Conservation (phyloP, 2,113 vertebrate species). For the Elachura formosa region DNA sequence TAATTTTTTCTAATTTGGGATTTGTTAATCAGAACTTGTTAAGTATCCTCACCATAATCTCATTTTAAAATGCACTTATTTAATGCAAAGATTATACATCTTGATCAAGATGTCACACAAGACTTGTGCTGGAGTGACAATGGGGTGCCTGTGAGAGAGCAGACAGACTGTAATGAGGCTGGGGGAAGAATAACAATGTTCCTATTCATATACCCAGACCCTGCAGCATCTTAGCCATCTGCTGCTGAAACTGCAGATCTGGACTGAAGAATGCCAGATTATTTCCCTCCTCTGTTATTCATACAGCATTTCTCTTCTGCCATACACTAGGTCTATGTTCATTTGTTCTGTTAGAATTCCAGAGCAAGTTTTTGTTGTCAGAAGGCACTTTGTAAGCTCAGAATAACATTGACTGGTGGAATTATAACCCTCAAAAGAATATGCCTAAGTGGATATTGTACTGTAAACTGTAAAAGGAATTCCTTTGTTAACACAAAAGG, state of each 20-base stretch:
- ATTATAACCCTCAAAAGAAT: not conserved
- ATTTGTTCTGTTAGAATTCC: not conserved
- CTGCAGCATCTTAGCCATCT: conserved; percentile 29
- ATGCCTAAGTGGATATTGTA: not conserved
- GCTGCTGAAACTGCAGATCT: conserved; percentile 8
- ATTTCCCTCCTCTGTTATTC: not conserved
- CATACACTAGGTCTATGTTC: not conserved
- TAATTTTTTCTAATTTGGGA: not conserved
- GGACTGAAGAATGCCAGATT: not conserved
- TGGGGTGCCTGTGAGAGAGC: not conserved
- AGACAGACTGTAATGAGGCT: conserved; percentile 4
- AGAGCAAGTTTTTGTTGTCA: not conserved
- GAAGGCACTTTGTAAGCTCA: not conserved
- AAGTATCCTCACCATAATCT: not conserved
- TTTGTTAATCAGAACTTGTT: not conserved
- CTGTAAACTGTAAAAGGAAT: not conserved
- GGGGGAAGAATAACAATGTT: conserved; percentile 18
- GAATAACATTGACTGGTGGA: not conserved
- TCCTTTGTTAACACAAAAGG: not conserved
- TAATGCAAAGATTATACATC: not conserved
- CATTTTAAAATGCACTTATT: not conserved
- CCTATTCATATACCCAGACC: not conserved
- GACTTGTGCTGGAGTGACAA: not conserved
- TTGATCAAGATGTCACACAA: too few relatives aligned
- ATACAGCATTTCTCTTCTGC: not conserved